A percentile compares a stretch with the other conserved stretches of the same genome.
Evolutionary conservation across 2,888 invertebrate species (phyloP).

Genomic region (Stenolophus ochropezus): DNA sequence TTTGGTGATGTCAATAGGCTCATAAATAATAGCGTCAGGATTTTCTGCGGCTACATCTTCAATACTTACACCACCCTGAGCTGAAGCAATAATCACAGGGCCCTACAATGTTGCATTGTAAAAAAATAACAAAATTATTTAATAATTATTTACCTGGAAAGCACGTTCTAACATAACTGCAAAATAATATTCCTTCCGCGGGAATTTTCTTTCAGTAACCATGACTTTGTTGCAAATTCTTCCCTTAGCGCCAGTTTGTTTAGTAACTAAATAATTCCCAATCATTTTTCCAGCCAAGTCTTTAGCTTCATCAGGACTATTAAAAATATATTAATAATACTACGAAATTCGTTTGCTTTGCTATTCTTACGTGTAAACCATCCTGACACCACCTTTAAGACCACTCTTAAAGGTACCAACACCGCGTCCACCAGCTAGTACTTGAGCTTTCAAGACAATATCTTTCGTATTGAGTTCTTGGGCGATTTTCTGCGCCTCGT

Average conservation of each 20-base stretch:
- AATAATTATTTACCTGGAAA: slow-evolving; percentile 81
- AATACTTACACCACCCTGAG: slow-evolving; percentile 97
- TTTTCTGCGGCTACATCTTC: slow-evolving; percentile 96
- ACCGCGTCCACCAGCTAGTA: slow-evolving; percentile 95
- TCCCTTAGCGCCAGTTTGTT: slow-evolving; percentile 95
- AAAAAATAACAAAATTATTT: not conserved
- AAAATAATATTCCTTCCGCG: slow-evolving; percentile 97
- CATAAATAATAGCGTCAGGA: slow-evolving; percentile 94
- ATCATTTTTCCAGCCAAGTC: slow-evolving; percentile 91
- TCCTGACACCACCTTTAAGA: slow-evolving; percentile 95
- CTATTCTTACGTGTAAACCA: slow-evolving; percentile 87
- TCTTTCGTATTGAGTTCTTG: slow-evolving; percentile 85
- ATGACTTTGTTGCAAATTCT: slow-evolving; percentile 96
- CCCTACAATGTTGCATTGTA: slow-evolving; percentile 77
- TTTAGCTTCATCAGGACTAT: slow-evolving; percentile 89
- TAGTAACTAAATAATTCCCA: slow-evolving; percentile 92
- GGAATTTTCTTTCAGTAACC: slow-evolving; percentile 97
- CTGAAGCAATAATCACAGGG: slow-evolving; percentile 95
- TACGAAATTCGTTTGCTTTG: too few species aligned
- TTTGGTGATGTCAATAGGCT: slow-evolving; percentile 88
- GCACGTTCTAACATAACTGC: slow-evolving; percentile 99
- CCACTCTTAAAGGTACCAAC: slow-evolving; percentile 95
- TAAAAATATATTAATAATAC: slow-evolving; percentile 46
- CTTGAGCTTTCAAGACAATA: slow-evolving; percentile 91
- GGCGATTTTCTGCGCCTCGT: slow-evolving; percentile 89